Evolutionary conservation across 2,113 vertebrate species (phyloP).

Genomic region (Lycaon pictus): DNA sequence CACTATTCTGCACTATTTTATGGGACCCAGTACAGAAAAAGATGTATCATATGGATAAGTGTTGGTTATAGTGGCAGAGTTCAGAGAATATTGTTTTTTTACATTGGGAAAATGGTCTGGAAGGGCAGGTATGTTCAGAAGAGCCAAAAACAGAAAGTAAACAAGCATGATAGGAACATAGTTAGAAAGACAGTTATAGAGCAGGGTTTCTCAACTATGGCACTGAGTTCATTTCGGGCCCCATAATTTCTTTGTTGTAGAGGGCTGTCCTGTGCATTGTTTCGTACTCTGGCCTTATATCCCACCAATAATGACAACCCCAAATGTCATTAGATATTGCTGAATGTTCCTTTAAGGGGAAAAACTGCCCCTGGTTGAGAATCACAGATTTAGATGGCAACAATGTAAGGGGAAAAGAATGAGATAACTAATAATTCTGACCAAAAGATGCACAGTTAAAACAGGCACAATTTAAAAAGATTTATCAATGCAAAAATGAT

Average conservation of each 20-base stretch:
- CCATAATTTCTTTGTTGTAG: background rate
- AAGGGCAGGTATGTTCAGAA: background rate
- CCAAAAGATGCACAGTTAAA: conserved; percentile 6
- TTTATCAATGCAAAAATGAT: background rate
- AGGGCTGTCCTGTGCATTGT: background rate
- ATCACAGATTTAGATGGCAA: background rate
- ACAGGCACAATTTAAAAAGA: background rate
- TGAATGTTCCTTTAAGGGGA: background rate
- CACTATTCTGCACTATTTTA: background rate
- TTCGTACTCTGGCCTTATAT: background rate
- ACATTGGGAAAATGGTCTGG: background rate
- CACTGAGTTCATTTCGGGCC: background rate
- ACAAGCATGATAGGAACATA: background rate
- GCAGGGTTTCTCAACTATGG: background rate
- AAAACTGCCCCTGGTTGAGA: background rate
- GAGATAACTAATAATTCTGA: background rate
- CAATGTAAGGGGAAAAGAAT: background rate
- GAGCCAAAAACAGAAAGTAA: background rate
- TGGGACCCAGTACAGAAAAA: background rate
- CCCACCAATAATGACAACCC: background rate
- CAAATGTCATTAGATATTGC: background rate
- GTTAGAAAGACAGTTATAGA: background rate
- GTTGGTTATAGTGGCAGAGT: background rate
- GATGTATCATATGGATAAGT: background rate
- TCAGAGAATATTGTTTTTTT: background rate